phyloP scores from a whole-genome alignment of 2,797 vertebrate genomes.

The Synanceia verrucosa region DNA sequence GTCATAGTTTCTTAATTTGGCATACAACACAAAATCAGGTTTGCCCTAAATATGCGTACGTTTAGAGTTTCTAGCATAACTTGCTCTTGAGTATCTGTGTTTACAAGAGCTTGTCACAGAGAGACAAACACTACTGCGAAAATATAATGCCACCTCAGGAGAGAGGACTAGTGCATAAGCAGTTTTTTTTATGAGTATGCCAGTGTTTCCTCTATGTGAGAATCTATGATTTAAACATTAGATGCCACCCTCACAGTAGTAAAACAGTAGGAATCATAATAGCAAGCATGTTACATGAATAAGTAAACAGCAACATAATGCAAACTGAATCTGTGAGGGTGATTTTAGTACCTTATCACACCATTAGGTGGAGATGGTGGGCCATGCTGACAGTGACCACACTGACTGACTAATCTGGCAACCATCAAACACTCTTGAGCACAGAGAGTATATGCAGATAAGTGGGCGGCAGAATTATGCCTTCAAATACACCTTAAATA shows the following conservation, averaged over 20 bases:
- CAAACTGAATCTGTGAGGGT: neutral
- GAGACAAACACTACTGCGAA: neutral
- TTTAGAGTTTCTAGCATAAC: slow-evolving; percentile 5
- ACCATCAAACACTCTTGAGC: slow-evolving; percentile 37
- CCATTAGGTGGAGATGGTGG: slow-evolving; percentile 68
- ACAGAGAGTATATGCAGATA: slow-evolving; percentile 45
- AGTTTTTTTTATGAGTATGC: neutral
- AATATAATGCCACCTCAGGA: neutral
- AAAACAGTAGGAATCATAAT: neutral
- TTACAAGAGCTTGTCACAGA: slow-evolving; percentile 6
- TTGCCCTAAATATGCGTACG: slow-evolving; percentile 4
- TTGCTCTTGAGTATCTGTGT: slow-evolving; percentile 11
- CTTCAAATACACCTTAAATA: slow-evolving; percentile 57
- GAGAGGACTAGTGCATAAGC: neutral
- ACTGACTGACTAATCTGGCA: slow-evolving; percentile 37
- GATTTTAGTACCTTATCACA: slow-evolving; percentile 24
- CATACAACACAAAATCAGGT: neutral
- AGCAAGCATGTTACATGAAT: neutral
- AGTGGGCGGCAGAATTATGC: slow-evolving; percentile 26
- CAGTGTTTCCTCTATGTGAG: neutral
- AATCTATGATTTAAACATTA: slow-evolving; percentile 7
- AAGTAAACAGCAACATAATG: neutral
- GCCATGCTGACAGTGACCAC: slow-evolving; percentile 22
- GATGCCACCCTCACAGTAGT: neutral
- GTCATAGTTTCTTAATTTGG: neutral